A percentile compares a stretch with the other conserved stretches of the same genome.
Conservation (phyloP, 2,797 vertebrate genomes). For the Cetoscarus ocellatus region DNA sequence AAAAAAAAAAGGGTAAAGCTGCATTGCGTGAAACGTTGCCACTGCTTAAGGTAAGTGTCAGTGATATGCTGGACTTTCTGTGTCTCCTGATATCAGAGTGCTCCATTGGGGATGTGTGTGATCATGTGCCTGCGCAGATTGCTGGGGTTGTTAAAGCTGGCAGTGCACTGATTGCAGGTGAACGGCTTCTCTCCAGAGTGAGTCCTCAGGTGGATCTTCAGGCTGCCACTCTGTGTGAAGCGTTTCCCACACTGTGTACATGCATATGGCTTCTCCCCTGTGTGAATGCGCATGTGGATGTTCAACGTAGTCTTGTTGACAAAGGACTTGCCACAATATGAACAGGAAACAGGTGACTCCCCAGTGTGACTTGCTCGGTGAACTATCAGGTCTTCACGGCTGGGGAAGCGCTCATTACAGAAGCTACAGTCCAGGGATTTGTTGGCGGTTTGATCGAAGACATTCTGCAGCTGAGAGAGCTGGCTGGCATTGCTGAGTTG, state of each 20-base stretch:
- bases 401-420: slow-evolving; percentile 68
- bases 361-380: slow-evolving; percentile 76
- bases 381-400: slow-evolving; percentile 67
- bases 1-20: background rate
- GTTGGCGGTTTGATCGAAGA: slow-evolving; percentile 25
- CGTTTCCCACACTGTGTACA: slow-evolving; percentile 79
- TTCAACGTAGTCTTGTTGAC: slow-evolving; percentile 76
- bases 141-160: slow-evolving; percentile 83
- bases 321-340: slow-evolving; percentile 73
- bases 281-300: slow-evolving; percentile 84
- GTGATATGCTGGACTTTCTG: background rate
- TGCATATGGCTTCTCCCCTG: slow-evolving; percentile 79
- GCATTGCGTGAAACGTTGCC: background rate
- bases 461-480: slow-evolving; percentile 54
- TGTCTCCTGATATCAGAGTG: slow-evolving; percentile 36
- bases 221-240: slow-evolving; percentile 82
- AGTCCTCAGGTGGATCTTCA: slow-evolving; percentile 82
- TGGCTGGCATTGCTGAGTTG: slow-evolving; percentile 56
- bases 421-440: slow-evolving; percentile 74
- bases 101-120: slow-evolving; percentile 63
- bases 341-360: slow-evolving; percentile 65
- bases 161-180: slow-evolving; percentile 69
- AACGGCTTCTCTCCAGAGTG: slow-evolving; percentile 83
- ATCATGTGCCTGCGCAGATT: slow-evolving; percentile 82
- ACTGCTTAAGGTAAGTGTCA: background rate